Evolutionary conservation across 2,113 vertebrate genomes (phyloP).

Genomic region (Oplegnathus fasciatus): DNA sequence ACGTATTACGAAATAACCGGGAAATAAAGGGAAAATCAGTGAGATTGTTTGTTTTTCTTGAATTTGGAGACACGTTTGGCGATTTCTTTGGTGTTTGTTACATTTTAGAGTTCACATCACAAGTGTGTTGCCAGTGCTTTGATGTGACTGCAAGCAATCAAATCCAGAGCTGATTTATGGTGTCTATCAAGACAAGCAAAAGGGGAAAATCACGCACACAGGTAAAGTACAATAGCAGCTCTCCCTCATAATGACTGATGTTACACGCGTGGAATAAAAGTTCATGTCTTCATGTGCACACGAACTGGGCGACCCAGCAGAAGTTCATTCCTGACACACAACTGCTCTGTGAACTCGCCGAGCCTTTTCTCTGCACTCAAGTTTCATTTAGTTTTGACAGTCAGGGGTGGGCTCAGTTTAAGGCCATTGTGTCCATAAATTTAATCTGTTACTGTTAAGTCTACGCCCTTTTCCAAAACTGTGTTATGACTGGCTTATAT

Average conservation of each 20-base stretch:
- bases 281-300: not conserved
- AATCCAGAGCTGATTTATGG: slow-evolving; percentile 13
- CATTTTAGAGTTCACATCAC: slow-evolving; percentile 17
- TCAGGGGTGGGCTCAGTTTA: slow-evolving; percentile 62
- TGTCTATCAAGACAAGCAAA: slow-evolving; percentile 4
- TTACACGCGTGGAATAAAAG: not conserved
- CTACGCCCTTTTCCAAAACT: slow-evolving; percentile 62
- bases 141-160: slow-evolving; percentile 19
- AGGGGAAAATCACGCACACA: not conserved
- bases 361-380: slow-evolving; percentile 49
- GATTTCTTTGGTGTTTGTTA: not conserved
- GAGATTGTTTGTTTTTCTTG: slow-evolving; percentile 9
- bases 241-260: not conserved
- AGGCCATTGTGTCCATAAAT: slow-evolving; percentile 68
- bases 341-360: slow-evolving; percentile 49
- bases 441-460: slow-evolving; percentile 72
- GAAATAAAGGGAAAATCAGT: slow-evolving; percentile 8
- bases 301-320: slow-evolving; percentile 39
- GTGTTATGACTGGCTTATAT: slow-evolving; percentile 69
- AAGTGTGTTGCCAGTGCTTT: slow-evolving; percentile 1
- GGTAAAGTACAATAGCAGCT: not conserved
- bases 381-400: slow-evolving; percentile 71
- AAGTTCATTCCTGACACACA: slow-evolving; percentile 54
- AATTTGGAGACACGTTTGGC: slow-evolving; percentile 11
- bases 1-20: not conserved